Evolutionary conservation across 92 coral and sea anemone genomes (phyloP).

Genomic region (Porites divaricata): DNA sequence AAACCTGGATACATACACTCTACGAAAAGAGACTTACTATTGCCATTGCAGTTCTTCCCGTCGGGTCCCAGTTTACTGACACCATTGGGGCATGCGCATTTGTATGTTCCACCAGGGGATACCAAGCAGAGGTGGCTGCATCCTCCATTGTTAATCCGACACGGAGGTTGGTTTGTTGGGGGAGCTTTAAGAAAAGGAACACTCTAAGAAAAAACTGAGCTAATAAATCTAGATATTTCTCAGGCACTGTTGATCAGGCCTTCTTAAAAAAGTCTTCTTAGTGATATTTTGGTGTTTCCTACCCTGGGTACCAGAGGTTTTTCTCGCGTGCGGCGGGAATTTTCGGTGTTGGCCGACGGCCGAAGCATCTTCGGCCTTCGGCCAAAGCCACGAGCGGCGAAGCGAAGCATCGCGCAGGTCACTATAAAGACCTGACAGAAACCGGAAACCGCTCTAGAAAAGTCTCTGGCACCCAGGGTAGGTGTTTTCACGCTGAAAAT

Average conservation of each 20-base stretch:
- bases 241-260: no score
- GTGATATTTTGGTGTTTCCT: neutral
- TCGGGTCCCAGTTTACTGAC: conserved; percentile 31
- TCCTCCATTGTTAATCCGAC: conserved; percentile 77
- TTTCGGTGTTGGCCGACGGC: no score
- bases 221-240: neutral
- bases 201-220: neutral
- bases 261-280: neutral
- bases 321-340: no score
- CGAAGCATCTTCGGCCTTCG: no score
- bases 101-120: conserved; percentile 42
- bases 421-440: no score
- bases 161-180: conserved; percentile 16
- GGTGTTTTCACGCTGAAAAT: conserved; percentile 69
- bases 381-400: no score
- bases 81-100: conserved; percentile 76
- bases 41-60: conserved; percentile 42
- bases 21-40: conserved; percentile 13
- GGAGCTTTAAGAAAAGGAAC: neutral
- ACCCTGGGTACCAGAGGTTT: no score
- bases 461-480: no score
- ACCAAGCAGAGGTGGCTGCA: conserved; percentile 84
- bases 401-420: no score
- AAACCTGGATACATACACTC: neutral
- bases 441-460: no score